phyloP scores from a whole-genome alignment of 2,113 vertebrate species.

The Theristicus caerulescens region DNA sequence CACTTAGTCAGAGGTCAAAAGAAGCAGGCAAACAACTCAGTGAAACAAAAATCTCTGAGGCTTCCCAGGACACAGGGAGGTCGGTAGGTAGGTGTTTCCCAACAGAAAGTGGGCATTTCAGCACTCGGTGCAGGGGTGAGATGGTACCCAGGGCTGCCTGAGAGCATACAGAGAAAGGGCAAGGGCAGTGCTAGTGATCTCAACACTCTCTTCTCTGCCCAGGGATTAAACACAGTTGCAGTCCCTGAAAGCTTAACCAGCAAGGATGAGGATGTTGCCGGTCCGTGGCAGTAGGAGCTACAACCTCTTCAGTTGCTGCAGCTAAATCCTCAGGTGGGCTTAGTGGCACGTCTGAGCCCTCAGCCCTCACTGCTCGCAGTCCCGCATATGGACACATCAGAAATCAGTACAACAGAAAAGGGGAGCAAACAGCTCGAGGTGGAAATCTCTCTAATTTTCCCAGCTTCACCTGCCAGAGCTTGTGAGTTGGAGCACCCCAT shows the following conservation, averaged over 20 bases:
- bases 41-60: neutral
- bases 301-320: neutral
- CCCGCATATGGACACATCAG: neutral
- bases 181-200: neutral
- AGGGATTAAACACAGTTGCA: neutral
- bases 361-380: neutral
- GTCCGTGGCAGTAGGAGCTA: neutral
- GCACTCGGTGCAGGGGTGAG: accelerated
- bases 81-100: neutral
- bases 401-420: neutral
- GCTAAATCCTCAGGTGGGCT: neutral
- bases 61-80: neutral
- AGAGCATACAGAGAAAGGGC: neutral
- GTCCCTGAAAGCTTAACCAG: neutral
- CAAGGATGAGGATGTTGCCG: neutral
- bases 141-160: neutral
- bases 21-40: neutral
- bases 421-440: neutral
- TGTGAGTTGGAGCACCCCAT: neutral
- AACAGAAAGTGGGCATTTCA: neutral
- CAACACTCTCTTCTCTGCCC: neutral
- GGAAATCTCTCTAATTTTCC: neutral
- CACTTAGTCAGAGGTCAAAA: neutral
- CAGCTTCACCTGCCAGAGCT: neutral
- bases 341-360: neutral